Conservation (phyloP, 2,888 invertebrate genomes). For the Laspeyria flexula region DNA sequence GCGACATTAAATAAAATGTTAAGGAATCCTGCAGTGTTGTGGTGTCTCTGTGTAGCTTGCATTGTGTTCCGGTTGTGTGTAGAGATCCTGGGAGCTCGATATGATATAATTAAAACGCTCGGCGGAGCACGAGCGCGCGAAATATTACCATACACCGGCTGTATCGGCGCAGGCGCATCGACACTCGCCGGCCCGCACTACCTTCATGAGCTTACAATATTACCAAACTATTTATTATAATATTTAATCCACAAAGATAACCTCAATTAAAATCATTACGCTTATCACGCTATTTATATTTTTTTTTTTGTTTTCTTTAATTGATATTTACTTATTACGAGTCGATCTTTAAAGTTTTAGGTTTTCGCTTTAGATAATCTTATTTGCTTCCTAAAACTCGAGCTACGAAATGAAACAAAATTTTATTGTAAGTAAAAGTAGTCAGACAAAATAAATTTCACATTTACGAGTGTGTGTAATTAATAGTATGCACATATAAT, state of each 20-base stretch:
- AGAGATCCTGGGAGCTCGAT: slow-evolving; percentile 61
- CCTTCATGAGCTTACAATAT: neutral
- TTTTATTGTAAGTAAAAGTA: no score
- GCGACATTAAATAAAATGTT: no score
- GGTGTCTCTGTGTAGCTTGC: slow-evolving; percentile 10
- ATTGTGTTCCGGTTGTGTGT: slow-evolving; percentile 21
- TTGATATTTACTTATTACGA: no score
- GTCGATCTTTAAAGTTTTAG: no score
- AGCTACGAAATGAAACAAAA: no score
- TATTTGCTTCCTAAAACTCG: no score
- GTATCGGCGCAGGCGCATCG: slow-evolving; percentile 42
- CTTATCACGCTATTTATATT: no score
- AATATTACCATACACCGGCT: slow-evolving; percentile 75
- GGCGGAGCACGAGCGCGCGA: slow-evolving; percentile 71
- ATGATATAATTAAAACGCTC: slow-evolving; percentile 76
- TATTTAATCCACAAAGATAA: neutral
- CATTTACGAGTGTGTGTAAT: neutral
- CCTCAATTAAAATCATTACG: no score
- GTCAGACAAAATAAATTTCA: no score
- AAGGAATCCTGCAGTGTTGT: no score
- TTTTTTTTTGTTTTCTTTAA: no score
- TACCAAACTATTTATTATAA: slow-evolving; percentile 18
- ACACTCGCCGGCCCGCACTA: neutral
- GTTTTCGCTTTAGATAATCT: no score
- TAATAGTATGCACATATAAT: neutral